Conservation (phyloP, 2,113 vertebrate species). For the Herpetotheres cachinnans region DNA sequence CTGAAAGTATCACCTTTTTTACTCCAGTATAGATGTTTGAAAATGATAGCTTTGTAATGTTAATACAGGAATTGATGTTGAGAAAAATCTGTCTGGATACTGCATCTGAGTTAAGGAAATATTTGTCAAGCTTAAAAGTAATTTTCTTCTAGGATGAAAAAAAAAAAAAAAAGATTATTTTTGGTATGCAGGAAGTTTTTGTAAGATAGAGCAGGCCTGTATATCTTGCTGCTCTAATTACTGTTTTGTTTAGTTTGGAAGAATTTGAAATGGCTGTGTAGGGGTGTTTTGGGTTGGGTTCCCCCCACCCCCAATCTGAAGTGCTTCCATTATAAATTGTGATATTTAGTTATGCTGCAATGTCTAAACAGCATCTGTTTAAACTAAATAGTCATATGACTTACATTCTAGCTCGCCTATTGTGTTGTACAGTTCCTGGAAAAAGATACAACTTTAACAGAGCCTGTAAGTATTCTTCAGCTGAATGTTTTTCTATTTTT, state of each 20-base stretch:
- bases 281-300: not conserved
- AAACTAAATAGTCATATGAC: conserved; percentile 28
- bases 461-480: conserved; percentile 82
- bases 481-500: not conserved
- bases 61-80: not conserved
- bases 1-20: not conserved
- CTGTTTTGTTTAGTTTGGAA: conserved; percentile 29
- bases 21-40: not conserved
- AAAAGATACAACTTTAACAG: conserved; percentile 95
- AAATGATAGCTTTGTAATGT: not conserved
- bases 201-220: not conserved
- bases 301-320: not conserved
- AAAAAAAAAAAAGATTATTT: not conserved
- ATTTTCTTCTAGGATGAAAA: not conserved
- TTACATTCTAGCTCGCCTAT: conserved; percentile 89
- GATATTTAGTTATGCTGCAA: not conserved
- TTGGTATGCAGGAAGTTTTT: not conserved
- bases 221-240: conserved; percentile 34
- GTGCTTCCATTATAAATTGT: not conserved
- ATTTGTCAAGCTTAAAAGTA: not conserved
- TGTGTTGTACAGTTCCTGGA: conserved; percentile 99
- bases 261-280: not conserved
- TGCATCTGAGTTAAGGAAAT: not conserved
- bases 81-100: not conserved
- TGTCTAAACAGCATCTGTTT: not conserved